Evolutionary conservation across 92 coral and sea anemone species (phyloP), one percentile per base, ranked within the genome.

Genomic region (Parazoanthus atlanticus): DNA sequence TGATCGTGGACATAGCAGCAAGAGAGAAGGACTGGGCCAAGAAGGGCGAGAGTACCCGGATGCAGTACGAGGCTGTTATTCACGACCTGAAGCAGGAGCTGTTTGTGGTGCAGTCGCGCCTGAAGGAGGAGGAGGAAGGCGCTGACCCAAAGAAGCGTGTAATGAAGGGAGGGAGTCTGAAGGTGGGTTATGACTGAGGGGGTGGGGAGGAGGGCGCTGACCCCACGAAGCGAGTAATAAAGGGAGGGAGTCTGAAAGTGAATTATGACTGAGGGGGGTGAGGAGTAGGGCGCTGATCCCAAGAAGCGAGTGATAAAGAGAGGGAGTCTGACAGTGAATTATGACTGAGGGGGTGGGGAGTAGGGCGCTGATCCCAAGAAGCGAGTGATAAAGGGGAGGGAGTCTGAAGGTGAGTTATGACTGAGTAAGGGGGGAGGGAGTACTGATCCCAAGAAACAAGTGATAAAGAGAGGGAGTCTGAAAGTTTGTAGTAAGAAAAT

Each of bases 11-110:
- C 71, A 84, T 97, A 72, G 96, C 96, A 13, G 91, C 94, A 41
- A 92, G 98, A 32, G 99, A 97, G 76, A 94, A 91, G 85, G 98
- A 97, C 70, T 92, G 94, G 93, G 91, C 92, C 54, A 89, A 96
- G 84, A 90, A 93, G 40, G 97, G 94, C 56, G 96, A 95, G 85
- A 89, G 77, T 31, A 90, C 92, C 29, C 91, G 97, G 28, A 82
- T 95, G 91, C 95, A 90, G 40, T 95, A 95, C 77, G 96, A 94
- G 89, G 91, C 94, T 56, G 95, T 95, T 88, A 90, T 97, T 19
- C 94, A 95, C 71, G 98, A 95, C 49, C 90, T 95, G n/a, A 95
- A 97, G 86, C 99, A 97, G 89, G 96, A 97, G 65, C 84, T 97
- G 88, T 95, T 94, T 77, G 94, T 93, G n/a, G 74, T 97, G 89